A percentile compares a stretch with the other conserved stretches of the same genome.
Evolutionary conservation across 2,113 vertebrate genomes (phyloP).

Genomic region (Microcebus tavaratra): DNA sequence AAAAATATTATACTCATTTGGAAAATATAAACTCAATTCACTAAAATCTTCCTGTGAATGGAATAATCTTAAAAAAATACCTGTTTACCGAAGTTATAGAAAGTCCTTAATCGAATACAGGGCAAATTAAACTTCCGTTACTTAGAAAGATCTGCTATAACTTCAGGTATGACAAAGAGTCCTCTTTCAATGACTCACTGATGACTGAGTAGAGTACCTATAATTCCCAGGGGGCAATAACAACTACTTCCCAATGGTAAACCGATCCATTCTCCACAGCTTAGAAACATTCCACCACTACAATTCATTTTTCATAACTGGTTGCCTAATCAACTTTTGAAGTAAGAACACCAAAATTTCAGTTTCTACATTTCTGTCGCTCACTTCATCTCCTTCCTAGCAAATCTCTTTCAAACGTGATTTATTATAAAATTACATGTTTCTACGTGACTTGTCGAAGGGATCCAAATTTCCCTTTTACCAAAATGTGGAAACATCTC

Average conservation of each 20-base stretch:
- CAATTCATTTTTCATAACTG: background rate
- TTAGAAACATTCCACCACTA: background rate
- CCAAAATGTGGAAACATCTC: background rate
- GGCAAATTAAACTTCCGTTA: background rate
- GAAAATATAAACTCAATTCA: constrained; percentile 18
- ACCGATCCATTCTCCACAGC: background rate
- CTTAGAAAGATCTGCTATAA: background rate
- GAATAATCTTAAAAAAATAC: constrained; percentile 25
- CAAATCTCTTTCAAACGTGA: background rate
- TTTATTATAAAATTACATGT: background rate
- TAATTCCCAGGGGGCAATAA: background rate
- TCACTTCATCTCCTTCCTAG: background rate
- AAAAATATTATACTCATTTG: background rate
- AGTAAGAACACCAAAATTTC: background rate
- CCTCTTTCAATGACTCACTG: background rate
- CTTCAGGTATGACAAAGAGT: background rate
- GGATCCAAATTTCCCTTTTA: background rate
- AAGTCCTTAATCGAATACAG: background rate
- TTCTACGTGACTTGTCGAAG: constrained; percentile 7
- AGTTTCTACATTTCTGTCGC: background rate
- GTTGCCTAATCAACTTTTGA: background rate
- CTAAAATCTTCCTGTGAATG: background rate
- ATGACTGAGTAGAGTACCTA: background rate
- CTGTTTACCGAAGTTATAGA: background rate
- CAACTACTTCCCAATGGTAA: background rate